These are phyloP conservation scores for Prinia subflava DNA, from an alignment of 2,113 vertebrate genomes.

Conservation along the genomic window DNA sequence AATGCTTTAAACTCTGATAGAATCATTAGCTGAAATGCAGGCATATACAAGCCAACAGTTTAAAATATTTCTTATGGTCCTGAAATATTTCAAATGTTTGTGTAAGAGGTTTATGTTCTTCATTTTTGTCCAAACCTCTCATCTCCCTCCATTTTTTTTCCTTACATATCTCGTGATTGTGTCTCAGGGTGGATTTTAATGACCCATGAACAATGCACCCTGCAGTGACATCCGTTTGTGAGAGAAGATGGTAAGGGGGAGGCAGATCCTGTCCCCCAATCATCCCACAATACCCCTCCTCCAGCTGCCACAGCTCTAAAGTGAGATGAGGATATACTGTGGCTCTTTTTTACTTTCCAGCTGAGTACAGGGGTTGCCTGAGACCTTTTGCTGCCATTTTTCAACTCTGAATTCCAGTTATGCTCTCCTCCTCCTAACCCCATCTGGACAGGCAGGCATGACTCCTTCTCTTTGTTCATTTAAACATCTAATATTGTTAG, in stretches of 20 bases:
- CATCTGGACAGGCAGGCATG: neutral
- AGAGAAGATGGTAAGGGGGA: neutral
- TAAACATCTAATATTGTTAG: neutral
- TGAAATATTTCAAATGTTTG: neutral
- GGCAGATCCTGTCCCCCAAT: neutral
- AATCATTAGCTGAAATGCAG: neutral
- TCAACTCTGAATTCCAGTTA: neutral
- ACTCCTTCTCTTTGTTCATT: neutral
- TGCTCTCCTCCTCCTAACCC: neutral
- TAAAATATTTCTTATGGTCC: neutral
- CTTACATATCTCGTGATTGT: neutral
- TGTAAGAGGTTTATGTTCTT: neutral
- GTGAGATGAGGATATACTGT: neutral
- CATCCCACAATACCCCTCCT: fast-evolving
- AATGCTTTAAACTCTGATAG: neutral
- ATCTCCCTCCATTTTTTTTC: neutral
- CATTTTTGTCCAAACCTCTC: neutral
- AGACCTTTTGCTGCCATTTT: neutral
- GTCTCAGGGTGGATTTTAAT: neutral
- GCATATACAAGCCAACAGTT: neutral
- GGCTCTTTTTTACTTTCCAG: neutral
- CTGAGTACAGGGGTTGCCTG: neutral
- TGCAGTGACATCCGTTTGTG: neutral
- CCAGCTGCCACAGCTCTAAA: neutral
- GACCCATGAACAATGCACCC: neutral